phyloP scores from a whole-genome alignment of 2,113 vertebrate species.

The Pollimyrus isidori region DNA sequence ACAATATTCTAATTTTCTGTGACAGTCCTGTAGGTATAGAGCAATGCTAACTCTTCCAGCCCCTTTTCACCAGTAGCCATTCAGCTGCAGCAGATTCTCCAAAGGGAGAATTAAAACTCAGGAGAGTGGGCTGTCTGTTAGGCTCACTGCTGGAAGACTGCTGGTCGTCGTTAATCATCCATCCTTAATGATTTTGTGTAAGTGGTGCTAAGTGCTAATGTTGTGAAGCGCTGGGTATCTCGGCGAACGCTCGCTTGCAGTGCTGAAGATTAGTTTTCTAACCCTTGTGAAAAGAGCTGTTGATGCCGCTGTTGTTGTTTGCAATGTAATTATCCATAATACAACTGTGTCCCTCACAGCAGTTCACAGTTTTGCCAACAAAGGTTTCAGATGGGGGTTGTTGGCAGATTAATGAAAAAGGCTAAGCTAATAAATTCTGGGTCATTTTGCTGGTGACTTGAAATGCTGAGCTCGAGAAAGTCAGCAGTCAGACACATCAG shows the following conservation, averaged over 20 bases:
- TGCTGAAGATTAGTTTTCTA: neutral
- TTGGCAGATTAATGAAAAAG: neutral
- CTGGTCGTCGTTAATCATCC: neutral
- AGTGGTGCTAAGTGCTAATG: neutral
- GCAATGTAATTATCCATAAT: slow-evolving; percentile 26
- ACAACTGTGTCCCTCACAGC: slow-evolving; percentile 21
- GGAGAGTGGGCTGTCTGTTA: neutral
- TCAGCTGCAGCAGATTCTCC: neutral
- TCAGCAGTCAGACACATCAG: neutral
- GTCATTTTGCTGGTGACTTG: neutral
- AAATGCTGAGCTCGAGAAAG: neutral
- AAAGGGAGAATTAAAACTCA: neutral
- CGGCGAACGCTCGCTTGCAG: neutral
- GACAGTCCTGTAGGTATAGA: too few relatives aligned
- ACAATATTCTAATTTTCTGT: too few relatives aligned
- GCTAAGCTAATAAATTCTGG: neutral
- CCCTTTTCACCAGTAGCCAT: neutral
- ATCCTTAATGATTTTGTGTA: neutral
- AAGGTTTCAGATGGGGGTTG: neutral
- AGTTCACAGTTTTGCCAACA: slow-evolving; percentile 1
- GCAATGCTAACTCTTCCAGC: neutral
- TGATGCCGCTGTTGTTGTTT: neutral
- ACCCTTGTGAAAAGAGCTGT: neutral
- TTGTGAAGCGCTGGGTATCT: neutral
- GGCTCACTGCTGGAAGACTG: neutral